Evolutionary conservation across 2,888 invertebrate genomes (phyloP), one percentile per base, ranked within the genome.

Genomic region (Hirtodrosophila histrioides): DNA sequence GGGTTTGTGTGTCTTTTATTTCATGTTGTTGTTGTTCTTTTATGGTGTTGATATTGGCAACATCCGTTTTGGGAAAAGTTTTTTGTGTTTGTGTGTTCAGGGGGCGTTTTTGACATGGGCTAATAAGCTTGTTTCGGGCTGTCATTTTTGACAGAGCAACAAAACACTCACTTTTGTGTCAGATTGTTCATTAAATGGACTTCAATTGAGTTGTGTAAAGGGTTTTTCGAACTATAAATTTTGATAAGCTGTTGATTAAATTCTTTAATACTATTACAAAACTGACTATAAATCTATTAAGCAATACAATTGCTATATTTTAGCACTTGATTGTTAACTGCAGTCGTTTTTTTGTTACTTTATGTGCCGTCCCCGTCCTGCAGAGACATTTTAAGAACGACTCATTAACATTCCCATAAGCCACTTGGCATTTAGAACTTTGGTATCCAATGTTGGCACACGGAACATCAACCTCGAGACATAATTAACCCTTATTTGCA

Each of bases 401-500:
- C 66, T 63, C 70, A 78, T 85, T 81, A 70, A 78, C 50, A 85
- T 82, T 85, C 68, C 64, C 27, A 27, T 51, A 23, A 11, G 62
- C 63, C 65, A 76, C 66, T 79, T 74, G 58, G 57, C 69, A 61
- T 60, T 72, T 69, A 63, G 66, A 73, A 73, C 72, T 80, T 72
- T 31, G 43, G 65, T 64, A 63, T 69, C 66, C 75, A 78, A 66
- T 75, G 75, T 63, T 53, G 58, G 66, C 62, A 65, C 69, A 66
- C 55, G 63, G 46, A 57, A 61, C 80, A 69, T 83, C 77, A 77
- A 66, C 65, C 44, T 39, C 37, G 60, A 43, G 60, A 73, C 81
- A 88, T 90, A 90, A 89, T 89, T 89, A 90, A 88, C 89, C 88
- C 87, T 87, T 88, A 89, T 89, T 90, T 90, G 89, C 85, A 75